Evolutionary conservation across 2,113 vertebrate genomes (phyloP).

Genomic region (Vidua macroura): DNA sequence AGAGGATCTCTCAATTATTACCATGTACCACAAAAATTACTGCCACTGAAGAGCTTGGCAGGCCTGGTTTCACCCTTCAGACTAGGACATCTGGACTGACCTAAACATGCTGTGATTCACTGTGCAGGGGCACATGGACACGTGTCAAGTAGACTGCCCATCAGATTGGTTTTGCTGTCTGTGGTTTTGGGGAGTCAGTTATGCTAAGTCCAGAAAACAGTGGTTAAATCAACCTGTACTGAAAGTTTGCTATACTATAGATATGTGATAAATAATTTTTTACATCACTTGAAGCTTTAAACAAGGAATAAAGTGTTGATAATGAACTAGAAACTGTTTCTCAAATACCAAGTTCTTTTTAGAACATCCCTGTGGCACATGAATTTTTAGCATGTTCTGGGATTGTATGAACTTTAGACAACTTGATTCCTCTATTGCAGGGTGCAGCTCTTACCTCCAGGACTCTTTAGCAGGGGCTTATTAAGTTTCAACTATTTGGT

Average conservation of each 20-base stretch:
- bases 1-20: background rate
- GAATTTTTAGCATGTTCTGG: background rate
- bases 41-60: background rate
- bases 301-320: background rate
- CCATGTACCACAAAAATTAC: background rate
- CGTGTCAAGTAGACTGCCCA: rapidly evolving
- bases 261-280: background rate
- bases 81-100: background rate
- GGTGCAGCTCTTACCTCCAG: background rate
- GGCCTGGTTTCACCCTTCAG: background rate
- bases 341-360: background rate
- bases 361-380: background rate
- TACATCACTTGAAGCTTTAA: background rate
- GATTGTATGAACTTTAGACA: background rate
- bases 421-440: background rate
- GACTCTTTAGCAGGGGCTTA: background rate
- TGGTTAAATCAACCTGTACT: background rate
- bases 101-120: background rate
- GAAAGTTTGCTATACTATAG: background rate
- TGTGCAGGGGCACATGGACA: background rate
- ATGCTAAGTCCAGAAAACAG: background rate
- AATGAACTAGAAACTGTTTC: background rate
- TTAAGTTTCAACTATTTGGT: background rate
- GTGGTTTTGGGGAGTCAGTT: background rate
- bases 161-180: background rate